These are phyloP conservation scores for Drosophila cognata DNA, from an alignment of 2,888 invertebrate species.

Conservation along the genomic window DNA sequence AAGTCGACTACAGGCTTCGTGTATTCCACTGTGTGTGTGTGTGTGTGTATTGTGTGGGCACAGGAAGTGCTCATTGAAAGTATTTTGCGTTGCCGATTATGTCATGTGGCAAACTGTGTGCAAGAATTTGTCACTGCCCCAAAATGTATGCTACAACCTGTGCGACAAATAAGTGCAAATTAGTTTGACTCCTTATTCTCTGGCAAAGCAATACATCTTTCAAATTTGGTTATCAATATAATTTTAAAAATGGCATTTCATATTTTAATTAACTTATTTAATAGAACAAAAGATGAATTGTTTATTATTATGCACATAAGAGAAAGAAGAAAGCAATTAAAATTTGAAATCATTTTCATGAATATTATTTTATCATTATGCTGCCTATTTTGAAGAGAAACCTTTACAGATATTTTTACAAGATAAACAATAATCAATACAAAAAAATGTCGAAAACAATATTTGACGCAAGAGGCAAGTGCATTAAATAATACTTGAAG, in stretches of 20 bases:
- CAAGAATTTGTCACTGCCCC: conserved; percentile 47
- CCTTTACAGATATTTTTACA: background rate
- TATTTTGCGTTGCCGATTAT: conserved; percentile 61
- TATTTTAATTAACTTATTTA: background rate
- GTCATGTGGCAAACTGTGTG: conserved; percentile 51
- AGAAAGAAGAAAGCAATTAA: background rate
- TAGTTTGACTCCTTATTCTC: conserved; percentile 3
- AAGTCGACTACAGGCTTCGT: conserved; percentile 46
- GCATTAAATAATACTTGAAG: conserved; percentile 23
- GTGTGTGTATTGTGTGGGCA: conserved; percentile 8
- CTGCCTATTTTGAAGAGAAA: background rate
- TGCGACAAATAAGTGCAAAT: conserved; percentile 9
- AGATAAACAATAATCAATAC: too few species aligned
- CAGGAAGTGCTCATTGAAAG: conserved; percentile 71
- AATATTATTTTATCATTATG: background rate
- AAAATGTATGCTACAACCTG: conserved; percentile 56
- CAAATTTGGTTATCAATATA: background rate
- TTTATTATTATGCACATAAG: background rate
- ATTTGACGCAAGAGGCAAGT: background rate
- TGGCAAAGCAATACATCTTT: conserved; percentile 11
- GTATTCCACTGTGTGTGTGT: conserved; percentile 5
- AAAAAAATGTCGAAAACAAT: background rate
- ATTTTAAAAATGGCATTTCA: background rate
- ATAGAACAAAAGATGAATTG: background rate
- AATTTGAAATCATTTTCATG: background rate